phyloP scores from a whole-genome alignment of 2,888 invertebrate species.

The Leptopilina myrica region DNA sequence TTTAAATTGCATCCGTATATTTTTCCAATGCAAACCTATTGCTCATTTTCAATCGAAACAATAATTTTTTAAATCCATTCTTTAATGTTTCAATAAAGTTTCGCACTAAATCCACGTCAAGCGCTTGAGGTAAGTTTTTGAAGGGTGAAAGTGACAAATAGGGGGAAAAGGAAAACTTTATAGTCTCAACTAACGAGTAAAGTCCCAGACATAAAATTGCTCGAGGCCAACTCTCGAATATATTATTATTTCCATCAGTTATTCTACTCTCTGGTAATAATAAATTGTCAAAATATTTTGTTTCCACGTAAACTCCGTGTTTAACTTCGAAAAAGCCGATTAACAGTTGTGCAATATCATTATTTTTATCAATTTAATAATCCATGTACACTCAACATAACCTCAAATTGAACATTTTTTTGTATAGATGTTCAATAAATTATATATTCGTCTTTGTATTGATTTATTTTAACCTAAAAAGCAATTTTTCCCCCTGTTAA shows the following conservation, averaged over 20 bases:
- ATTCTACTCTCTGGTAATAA: neutral
- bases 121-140: constrained; percentile 20
- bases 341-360: too few species aligned
- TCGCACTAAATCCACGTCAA: constrained; percentile 12
- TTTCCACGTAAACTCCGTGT: too few species aligned
- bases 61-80: constrained; percentile 16
- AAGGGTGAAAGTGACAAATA: constrained; percentile 35
- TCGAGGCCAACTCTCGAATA: neutral
- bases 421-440: too few species aligned
- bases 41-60: neutral
- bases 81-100: constrained; percentile 23
- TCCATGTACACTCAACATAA: too few species aligned
- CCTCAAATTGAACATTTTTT: too few species aligned
- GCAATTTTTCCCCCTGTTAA: too few species aligned
- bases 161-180: constrained; percentile 24
- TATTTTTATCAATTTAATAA: too few species aligned
- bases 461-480: too few species aligned
- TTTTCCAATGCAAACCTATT: too few species aligned
- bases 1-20: too few species aligned
- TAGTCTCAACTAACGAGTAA: constrained; percentile 30
- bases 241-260: constrained; percentile 21
- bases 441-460: too few species aligned
- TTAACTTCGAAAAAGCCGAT: too few species aligned
- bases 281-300: neutral
- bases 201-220: constrained; percentile 27